These are phyloP conservation scores for Myotis findleyi DNA, from an alignment of 2,797 vertebrate species.

Conservation along the genomic window DNA sequence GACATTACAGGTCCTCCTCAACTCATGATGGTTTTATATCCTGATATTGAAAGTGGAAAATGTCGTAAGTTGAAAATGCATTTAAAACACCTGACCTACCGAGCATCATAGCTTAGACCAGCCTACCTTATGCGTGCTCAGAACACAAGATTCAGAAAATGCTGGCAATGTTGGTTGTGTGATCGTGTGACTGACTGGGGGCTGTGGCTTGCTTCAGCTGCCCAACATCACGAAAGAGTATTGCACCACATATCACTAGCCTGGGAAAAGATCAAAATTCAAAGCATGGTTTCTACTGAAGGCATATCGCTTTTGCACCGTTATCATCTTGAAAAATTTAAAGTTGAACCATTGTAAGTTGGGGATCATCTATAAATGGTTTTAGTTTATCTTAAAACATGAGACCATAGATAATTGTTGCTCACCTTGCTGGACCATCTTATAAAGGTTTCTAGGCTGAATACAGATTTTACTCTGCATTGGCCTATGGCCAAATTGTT, in stretches of 20 bases:
- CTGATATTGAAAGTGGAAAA: not conserved
- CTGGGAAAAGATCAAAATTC: not conserved
- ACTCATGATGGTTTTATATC: not conserved
- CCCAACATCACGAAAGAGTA: not conserved
- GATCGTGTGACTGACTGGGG: no score
- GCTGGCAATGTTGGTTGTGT: no score
- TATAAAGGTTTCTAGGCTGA: not conserved
- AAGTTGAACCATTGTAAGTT: not conserved
- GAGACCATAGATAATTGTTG: not conserved
- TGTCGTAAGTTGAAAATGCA: not conserved
- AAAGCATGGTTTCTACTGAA: not conserved
- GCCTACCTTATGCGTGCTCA: not conserved
- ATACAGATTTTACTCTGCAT: not conserved
- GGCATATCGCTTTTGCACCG: not conserved
- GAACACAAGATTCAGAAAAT: not conserved
- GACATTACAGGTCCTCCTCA: not conserved
- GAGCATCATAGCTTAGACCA: not conserved
- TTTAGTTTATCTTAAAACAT: not conserved
- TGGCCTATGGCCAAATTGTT: not conserved
- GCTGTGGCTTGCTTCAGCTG: not conserved
- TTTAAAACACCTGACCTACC: not conserved
- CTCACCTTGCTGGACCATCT: not conserved
- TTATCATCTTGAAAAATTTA: not conserved
- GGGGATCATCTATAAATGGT: not conserved
- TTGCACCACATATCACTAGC: not conserved